A percentile compares a stretch with the other conserved stretches of the same genome.
Evolutionary conservation across 2,113 vertebrate species (phyloP).

Genomic region (Bufo bufo): DNA sequence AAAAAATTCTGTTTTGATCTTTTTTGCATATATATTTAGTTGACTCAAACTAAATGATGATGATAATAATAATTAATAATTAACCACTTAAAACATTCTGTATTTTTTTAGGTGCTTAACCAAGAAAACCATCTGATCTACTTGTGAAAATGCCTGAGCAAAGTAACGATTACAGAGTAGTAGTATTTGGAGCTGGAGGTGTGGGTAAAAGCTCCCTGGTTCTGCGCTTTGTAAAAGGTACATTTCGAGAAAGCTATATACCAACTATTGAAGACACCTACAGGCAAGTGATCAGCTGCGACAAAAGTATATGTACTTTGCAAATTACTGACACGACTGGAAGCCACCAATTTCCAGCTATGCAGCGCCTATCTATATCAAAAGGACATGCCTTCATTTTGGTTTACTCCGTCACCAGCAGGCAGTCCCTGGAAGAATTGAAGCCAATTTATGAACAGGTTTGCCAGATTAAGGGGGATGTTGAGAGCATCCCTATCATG

Average conservation of each 20-base stretch:
- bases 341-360: conserved; percentile 83
- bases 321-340: conserved; percentile 84
- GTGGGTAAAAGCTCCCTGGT: conserved; percentile 84
- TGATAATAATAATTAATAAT: neutral
- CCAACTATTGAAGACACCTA: conserved; percentile 84
- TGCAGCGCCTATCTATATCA: conserved; percentile 83
- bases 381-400: conserved; percentile 83
- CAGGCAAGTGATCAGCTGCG: conserved; percentile 83
- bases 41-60: neutral
- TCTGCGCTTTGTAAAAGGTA: conserved; percentile 80
- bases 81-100: neutral
- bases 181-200: conserved; percentile 81
- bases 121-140: conserved; percentile 39
- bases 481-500: conserved; percentile 83
- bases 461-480: conserved; percentile 82
- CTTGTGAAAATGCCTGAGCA: conserved; percentile 78
- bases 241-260: conserved; percentile 83
- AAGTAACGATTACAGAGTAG: conserved; percentile 83
- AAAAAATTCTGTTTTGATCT: neutral
- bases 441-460: conserved; percentile 82
- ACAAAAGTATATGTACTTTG: conserved; percentile 83
- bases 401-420: conserved; percentile 81
- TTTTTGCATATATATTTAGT: neutral
- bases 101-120: conserved; percentile 61
- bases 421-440: conserved; percentile 80